phyloP scores from a whole-genome alignment of 1,140 invertebrate species.

The Bombus cullumanus region DNA sequence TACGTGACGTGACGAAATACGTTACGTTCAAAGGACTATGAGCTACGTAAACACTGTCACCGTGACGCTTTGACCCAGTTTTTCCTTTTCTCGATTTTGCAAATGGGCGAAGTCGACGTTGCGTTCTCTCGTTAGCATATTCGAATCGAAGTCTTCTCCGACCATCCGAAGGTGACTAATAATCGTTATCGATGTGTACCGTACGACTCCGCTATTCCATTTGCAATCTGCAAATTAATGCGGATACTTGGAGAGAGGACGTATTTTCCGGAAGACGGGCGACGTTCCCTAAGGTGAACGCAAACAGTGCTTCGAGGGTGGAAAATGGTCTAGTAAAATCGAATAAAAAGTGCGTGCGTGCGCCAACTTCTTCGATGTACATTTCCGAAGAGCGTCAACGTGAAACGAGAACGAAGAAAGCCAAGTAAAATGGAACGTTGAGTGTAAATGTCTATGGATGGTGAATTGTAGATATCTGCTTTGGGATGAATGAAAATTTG shows the following conservation, averaged over 20 bases:
- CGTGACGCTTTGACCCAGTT: background rate
- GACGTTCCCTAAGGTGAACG: background rate
- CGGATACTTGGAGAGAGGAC: background rate
- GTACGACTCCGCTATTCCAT: background rate
- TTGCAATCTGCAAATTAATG: conserved; percentile 48
- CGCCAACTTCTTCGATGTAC: background rate
- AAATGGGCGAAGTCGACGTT: conserved; percentile 5
- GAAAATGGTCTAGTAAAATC: background rate
- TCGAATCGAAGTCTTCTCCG: background rate
- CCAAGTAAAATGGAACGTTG: background rate
- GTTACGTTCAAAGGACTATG: conserved; percentile 1
- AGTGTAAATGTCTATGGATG: background rate
- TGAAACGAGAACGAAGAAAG: background rate
- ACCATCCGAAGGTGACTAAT: conserved; percentile 18
- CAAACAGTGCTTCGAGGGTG: background rate
- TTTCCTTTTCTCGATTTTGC: background rate
- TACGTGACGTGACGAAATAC: conserved; percentile 3
- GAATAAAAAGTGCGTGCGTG: conserved; percentile 10
- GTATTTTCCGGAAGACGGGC: conserved; percentile 16
- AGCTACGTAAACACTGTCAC: background rate
- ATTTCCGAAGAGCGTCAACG: background rate
- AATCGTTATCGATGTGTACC: conserved; percentile 33
- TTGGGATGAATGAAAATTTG: too few relatives aligned
- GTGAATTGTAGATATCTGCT: background rate
- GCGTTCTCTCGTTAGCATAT: conserved; percentile 5